phyloP scores from a whole-genome alignment of 2,797 vertebrate genomes.

The Nasua narica region DNA sequence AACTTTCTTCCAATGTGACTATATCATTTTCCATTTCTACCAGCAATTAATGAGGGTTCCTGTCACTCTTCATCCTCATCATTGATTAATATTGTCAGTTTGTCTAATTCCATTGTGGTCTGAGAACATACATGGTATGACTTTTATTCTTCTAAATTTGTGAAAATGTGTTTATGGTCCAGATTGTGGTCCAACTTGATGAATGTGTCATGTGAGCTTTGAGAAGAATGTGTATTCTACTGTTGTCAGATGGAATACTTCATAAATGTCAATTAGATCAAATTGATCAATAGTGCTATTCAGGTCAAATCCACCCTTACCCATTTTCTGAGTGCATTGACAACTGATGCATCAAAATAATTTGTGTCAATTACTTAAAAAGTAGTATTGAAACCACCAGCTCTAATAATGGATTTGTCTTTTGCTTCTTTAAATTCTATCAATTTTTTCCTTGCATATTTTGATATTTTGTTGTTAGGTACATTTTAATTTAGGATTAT shows the following conservation, averaged over 20 bases:
- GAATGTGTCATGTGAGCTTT: background rate
- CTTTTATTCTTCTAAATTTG: background rate
- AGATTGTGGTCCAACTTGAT: background rate
- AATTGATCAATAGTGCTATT: background rate
- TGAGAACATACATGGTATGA: background rate
- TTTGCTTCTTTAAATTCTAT: background rate
- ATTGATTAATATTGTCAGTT: background rate
- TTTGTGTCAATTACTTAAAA: background rate
- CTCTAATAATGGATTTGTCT: background rate
- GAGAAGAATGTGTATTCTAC: background rate
- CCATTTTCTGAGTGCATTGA: background rate
- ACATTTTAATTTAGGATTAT: background rate
- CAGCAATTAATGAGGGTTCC: background rate
- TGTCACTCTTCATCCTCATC: background rate
- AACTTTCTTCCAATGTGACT: background rate
- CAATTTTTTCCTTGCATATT: background rate
- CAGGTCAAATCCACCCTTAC: background rate
- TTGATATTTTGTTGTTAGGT: background rate
- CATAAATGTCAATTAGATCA: background rate
- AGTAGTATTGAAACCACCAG: background rate
- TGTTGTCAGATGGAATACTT: background rate
- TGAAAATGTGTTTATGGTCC: background rate
- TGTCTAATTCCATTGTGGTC: background rate
- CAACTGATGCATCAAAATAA: too few species aligned
- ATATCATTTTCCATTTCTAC: background rate